phyloP scores from a whole-genome alignment of 2,797 vertebrate genomes.

The Phalanger gymnotis region DNA sequence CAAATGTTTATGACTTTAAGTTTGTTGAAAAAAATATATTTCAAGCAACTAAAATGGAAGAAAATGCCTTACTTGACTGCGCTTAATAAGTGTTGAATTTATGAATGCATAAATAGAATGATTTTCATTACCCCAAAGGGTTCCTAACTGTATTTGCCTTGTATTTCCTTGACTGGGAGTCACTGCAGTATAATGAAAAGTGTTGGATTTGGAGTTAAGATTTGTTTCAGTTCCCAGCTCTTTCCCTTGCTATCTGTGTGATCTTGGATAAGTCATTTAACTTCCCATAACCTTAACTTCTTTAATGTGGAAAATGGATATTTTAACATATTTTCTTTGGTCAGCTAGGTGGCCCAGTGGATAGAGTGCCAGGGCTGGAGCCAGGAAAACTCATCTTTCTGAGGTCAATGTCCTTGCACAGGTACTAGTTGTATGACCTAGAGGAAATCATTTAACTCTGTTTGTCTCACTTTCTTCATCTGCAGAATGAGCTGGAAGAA shows the following conservation, averaged over 20 bases:
- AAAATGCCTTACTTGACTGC: background rate
- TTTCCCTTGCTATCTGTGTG: background rate
- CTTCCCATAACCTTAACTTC: background rate
- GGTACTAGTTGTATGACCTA: rapidly evolving
- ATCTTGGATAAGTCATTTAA: background rate
- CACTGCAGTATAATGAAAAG: background rate
- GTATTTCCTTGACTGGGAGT: background rate
- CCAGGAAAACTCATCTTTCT: background rate
- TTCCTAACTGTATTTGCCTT: background rate
- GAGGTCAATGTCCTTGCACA: background rate
- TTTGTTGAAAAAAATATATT: background rate
- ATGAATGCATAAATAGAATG: background rate
- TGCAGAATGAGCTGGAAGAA: background rate
- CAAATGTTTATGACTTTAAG: background rate
- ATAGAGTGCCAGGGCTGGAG: background rate
- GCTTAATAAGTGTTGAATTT: background rate
- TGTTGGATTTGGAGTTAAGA: background rate
- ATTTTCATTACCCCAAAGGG: background rate
- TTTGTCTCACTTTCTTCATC: background rate
- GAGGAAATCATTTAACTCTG: background rate
- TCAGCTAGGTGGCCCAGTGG: background rate
- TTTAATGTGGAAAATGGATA: background rate
- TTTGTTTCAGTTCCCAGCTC: background rate
- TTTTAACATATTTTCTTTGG: background rate
- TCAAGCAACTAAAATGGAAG: background rate